Evolutionary conservation across 2,113 vertebrate species (phyloP).

Genomic region (Pseudorhombus dupliciocellatus): DNA sequence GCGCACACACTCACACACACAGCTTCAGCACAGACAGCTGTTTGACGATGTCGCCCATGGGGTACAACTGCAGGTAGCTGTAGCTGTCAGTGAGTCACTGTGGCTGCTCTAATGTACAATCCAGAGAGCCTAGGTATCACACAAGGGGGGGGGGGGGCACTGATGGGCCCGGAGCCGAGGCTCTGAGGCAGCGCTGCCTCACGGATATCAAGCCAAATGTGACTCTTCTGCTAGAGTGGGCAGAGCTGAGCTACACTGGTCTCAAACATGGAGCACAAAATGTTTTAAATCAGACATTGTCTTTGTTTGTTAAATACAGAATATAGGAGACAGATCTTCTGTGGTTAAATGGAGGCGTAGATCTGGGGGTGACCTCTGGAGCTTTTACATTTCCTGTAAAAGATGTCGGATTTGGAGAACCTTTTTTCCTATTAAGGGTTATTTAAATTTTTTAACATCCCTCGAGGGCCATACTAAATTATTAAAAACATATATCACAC

Average conservation of each 20-base stretch:
- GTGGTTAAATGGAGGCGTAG: neutral
- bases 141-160: conserved; percentile 11
- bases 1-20: conserved; percentile 19
- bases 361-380: neutral
- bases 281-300: neutral
- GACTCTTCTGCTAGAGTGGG: too few relatives aligned
- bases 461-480: neutral
- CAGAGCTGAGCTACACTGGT: neutral
- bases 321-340: too few relatives aligned
- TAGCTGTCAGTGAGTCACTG: conserved; percentile 51
- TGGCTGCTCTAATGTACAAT: conserved; percentile 38
- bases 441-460: neutral
- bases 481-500: neutral
- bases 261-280: neutral
- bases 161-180: neutral
- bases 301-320: neutral
- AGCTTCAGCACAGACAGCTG: conserved; percentile 37
- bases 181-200: conserved; percentile 1
- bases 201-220: neutral
- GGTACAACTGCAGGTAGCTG: conserved; percentile 49
- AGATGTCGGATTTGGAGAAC: neutral
- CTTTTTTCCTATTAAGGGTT: neutral
- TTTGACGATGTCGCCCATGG: conserved; percentile 46
- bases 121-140: conserved; percentile 4
- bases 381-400: neutral